Percentiles rank a stretch among this genome's conserved stretches.
Conservation (phyloP, 64 coral and sea anemone genomes). For the Dendronephthya gigantea region DNA sequence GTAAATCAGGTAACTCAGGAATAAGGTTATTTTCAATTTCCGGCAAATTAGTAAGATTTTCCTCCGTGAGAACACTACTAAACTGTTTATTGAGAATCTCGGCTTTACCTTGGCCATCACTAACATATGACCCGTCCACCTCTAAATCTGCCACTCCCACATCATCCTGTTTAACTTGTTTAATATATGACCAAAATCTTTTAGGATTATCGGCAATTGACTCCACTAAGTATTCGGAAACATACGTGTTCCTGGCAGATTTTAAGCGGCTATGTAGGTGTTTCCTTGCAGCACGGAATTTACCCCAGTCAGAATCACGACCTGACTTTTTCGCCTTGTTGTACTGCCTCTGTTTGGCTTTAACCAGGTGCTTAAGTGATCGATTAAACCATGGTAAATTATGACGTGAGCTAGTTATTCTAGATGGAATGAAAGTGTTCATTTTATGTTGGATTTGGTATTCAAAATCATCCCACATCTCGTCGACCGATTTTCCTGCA, state of each 20-base stretch:
- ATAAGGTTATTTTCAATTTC: neutral
- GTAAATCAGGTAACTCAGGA: neutral
- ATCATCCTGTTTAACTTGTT: constrained; percentile 26
- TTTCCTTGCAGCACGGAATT: constrained; percentile 36
- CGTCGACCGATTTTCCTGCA: neutral
- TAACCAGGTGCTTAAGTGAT: constrained; percentile 38
- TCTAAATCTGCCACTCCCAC: constrained; percentile 24
- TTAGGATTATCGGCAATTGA: constrained; percentile 53
- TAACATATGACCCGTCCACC: neutral
- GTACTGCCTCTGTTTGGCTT: constrained; percentile 43
- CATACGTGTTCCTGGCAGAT: constrained; percentile 18
- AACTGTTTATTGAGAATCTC: constrained; percentile 31
- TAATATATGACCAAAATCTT: constrained; percentile 41
- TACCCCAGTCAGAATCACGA: constrained; percentile 14
- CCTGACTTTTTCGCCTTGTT: constrained; percentile 49
- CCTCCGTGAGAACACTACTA: constrained; percentile 14
- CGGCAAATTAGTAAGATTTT: constrained; percentile 16
- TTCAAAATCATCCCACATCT: constrained; percentile 28
- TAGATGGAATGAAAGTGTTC: constrained; percentile 43
- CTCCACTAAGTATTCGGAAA: constrained; percentile 43
- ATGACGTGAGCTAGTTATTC: constrained; percentile 39
- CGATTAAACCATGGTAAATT: constrained; percentile 49
- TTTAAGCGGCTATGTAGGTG: constrained; percentile 37
- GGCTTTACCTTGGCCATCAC: constrained; percentile 23
- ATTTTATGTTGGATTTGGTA: constrained; percentile 41